phyloP scores from a whole-genome alignment of 2,113 vertebrate genomes.

The Protomyctophum bolini region DNA sequence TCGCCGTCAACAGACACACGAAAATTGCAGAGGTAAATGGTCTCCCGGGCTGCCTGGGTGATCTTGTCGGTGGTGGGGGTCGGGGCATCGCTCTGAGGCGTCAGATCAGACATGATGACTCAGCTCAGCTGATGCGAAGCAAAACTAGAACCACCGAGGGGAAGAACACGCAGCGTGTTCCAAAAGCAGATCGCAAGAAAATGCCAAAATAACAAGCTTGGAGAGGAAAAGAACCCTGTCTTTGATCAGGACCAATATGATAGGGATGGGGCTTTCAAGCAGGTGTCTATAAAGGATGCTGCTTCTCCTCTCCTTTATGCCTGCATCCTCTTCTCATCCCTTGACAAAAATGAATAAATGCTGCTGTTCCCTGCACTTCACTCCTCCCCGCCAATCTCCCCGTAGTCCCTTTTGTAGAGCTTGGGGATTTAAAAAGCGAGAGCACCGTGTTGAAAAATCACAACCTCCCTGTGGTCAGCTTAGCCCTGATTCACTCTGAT shows the following conservation, averaged over 20 bases:
- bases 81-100: constrained; percentile 95
- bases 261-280: constrained; percentile 40
- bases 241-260: constrained; percentile 32
- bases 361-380: constrained; percentile 45
- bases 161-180: constrained; percentile 45
- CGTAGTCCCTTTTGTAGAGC: constrained; percentile 48
- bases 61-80: constrained; percentile 99
- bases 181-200: constrained; percentile 23
- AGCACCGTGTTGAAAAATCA: constrained; percentile 55
- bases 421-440: constrained; percentile 57
- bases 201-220: constrained; percentile 22
- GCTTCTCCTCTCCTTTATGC: constrained; percentile 60
- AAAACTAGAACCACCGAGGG: constrained; percentile 65
- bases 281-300: constrained; percentile 54
- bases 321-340: constrained; percentile 60
- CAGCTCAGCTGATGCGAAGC: constrained; percentile 93
- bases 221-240: constrained; percentile 7
- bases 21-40: constrained; percentile 99
- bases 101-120: constrained; percentile 99
- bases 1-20: constrained; percentile 98
- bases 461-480: constrained; percentile 68
- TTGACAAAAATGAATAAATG: constrained; percentile 36
- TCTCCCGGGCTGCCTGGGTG: constrained; percentile 99
- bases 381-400: constrained; percentile 30
- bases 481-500: constrained; percentile 64